Conservation (phyloP, 2,113 vertebrate genomes). For the Cichladusa arquata region DNA sequence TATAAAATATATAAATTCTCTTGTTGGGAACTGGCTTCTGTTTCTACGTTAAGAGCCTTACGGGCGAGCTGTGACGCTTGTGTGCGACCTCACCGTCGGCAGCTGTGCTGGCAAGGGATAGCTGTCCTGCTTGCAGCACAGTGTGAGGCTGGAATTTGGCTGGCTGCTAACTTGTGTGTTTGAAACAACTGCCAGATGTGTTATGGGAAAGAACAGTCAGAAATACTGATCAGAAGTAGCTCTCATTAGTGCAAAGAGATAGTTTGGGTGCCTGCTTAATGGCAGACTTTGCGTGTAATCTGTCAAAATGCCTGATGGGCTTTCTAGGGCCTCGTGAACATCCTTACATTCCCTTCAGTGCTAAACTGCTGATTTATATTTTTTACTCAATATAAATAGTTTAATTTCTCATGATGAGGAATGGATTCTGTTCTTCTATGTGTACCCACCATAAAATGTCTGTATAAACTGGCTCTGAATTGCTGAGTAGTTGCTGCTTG, state of each 20-base stretch:
- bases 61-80: background rate
- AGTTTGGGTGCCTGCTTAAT: background rate
- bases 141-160: background rate
- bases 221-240: background rate
- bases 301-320: background rate
- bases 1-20: background rate
- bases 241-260: background rate
- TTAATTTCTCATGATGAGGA: background rate
- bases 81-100: accelerated
- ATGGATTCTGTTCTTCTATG: background rate
- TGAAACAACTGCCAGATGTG: background rate
- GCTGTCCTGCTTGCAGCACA: background rate
- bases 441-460: background rate
- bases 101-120: background rate
- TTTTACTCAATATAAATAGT: background rate
- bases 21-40: background rate
- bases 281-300: background rate
- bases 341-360: background rate
- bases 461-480: background rate
- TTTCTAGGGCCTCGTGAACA: background rate
- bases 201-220: background rate
- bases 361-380: background rate
- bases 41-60: accelerated
- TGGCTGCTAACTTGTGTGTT: background rate
- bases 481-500: background rate